Percentiles rank a stretch among this genome's conserved stretches.
These are phyloP conservation scores for Abrostola tripartita DNA, from an alignment of 2,888 invertebrate species.

Conservation along the genomic window DNA sequence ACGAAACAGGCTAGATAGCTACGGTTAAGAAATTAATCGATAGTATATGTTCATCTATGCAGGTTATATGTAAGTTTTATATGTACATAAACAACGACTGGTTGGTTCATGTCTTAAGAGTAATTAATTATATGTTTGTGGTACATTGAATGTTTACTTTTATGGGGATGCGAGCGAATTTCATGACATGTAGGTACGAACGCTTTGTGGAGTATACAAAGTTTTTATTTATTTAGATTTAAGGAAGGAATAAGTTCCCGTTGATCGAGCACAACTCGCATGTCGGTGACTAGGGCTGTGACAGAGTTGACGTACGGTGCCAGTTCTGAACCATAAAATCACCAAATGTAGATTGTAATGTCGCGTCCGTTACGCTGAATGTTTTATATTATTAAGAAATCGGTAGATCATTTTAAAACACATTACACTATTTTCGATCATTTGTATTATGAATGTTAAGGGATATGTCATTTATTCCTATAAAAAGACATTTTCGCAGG, in stretches of 20 bases:
- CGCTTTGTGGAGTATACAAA: constrained; percentile 18
- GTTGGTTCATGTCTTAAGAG: constrained; percentile 25
- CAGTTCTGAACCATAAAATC: constrained; percentile 62
- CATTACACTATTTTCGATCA: constrained; percentile 4
- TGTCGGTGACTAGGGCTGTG: constrained; percentile 70
- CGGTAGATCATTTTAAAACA: not conserved
- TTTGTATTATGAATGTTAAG: not conserved
- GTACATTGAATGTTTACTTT: constrained; percentile 23
- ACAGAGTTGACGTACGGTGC: constrained; percentile 65
- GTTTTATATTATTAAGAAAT: constrained; percentile 12
- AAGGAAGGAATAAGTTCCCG: constrained; percentile 31
- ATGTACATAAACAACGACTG: constrained; percentile 26
- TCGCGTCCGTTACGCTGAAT: not conserved
- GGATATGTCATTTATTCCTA: constrained; percentile 9
- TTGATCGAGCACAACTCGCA: constrained; percentile 51
- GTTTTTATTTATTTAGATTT: constrained; percentile 53
- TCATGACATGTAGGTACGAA: constrained; percentile 70
- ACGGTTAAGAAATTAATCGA: constrained; percentile 45
- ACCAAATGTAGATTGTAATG: constrained; percentile 55
- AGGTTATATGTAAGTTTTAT: constrained; percentile 37
- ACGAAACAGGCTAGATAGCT: constrained; percentile 42
- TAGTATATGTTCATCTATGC: constrained; percentile 45
- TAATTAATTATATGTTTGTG: constrained; percentile 38
- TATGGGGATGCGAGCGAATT: constrained; percentile 65
- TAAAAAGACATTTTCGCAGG: not conserved